Conservation (phyloP, 2,113 vertebrate species). For the Calyptomena viridis region DNA sequence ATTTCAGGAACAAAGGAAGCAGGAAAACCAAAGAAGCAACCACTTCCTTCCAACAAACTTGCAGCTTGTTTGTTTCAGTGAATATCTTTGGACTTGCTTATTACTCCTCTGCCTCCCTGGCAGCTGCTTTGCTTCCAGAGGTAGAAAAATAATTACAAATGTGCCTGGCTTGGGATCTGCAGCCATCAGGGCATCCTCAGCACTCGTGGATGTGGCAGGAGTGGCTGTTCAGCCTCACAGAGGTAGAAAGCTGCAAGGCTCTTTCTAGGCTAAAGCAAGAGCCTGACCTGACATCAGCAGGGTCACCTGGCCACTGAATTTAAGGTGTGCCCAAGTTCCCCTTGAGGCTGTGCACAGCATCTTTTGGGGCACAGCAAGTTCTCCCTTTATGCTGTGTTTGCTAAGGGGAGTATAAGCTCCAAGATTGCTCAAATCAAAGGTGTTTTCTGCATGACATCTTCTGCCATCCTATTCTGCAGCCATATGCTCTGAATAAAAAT, state of each 20-base stretch:
- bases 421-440: not conserved
- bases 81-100: not conserved
- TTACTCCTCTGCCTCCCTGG: not conserved
- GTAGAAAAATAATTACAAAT: not conserved
- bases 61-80: not conserved
- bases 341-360: not conserved
- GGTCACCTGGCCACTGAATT: not conserved
- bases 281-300: not conserved
- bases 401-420: not conserved
- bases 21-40: not conserved
- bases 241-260: not conserved
- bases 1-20: not conserved
- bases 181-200: not conserved
- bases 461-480: not conserved
- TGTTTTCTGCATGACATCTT: not conserved
- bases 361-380: not conserved
- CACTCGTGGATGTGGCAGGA: not conserved
- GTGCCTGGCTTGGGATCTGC: not conserved
- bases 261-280: not conserved
- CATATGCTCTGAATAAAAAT: not conserved
- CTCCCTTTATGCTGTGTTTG: not conserved
- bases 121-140: not conserved
- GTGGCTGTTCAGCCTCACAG: not conserved
- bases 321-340: not conserved
- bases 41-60: not conserved